Percentiles rank a stretch among this genome's conserved stretches.
These are phyloP conservation scores for Eupithecia abbreviata DNA, from an alignment of 2,888 invertebrate species.

Conservation along the genomic window DNA sequence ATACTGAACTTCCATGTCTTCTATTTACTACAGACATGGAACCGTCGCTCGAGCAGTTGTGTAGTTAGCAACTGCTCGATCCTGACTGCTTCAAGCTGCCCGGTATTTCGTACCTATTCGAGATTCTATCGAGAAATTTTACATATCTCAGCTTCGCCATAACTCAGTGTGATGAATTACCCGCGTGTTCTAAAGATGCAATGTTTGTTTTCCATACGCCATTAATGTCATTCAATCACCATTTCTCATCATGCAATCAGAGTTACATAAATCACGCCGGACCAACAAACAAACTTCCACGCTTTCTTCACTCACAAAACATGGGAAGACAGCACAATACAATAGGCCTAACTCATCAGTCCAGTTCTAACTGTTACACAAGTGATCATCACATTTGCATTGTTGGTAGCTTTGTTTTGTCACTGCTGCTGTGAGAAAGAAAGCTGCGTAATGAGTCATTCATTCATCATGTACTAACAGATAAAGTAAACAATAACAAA, in stretches of 20 bases:
- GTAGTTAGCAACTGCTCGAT: no score
- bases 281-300: constrained; percentile 43
- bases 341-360: constrained; percentile 37
- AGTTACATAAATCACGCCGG: constrained; percentile 42
- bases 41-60: no score
- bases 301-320: constrained; percentile 46
- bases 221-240: constrained; percentile 11
- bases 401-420: constrained; percentile 10
- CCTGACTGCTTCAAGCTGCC: no score
- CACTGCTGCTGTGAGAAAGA: constrained; percentile 16
- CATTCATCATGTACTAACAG: constrained; percentile 3
- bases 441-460: constrained; percentile 7
- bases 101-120: no score
- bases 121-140: no score
- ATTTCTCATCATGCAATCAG: constrained; percentile 31
- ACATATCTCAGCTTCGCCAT: not conserved
- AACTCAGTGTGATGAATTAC: not conserved
- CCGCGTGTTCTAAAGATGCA: not conserved
- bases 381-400: constrained; percentile 21
- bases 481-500: not conserved
- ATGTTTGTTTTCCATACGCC: constrained; percentile 3
- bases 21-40: no score
- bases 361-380: constrained; percentile 31
- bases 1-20: no score
- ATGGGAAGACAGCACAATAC: constrained; percentile 47